phyloP scores from a whole-genome alignment of 1,140 invertebrate species.

The Dufourea novaeangliae region DNA sequence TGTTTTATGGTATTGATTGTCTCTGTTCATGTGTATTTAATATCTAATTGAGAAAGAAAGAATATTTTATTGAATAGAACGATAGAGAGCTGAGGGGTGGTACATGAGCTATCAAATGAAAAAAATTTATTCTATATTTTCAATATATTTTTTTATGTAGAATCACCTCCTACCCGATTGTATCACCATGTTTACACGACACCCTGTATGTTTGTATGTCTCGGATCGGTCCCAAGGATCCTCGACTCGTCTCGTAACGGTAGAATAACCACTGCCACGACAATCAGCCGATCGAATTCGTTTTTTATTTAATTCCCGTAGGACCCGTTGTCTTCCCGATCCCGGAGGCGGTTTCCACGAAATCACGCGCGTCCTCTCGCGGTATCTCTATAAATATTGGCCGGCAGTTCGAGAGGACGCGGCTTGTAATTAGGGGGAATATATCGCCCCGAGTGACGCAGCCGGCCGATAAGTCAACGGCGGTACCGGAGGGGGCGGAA shows the following conservation, averaged over 20 bases:
- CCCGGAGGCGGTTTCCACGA: conserved; percentile 19
- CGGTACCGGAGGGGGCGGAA: conserved; percentile 23
- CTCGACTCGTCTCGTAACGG: not conserved
- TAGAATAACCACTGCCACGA: not conserved
- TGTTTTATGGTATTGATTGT: too few species aligned
- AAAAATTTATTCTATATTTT: too few species aligned
- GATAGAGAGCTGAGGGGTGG: too few species aligned
- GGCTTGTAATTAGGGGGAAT: conserved; percentile 47
- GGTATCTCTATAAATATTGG: conserved; percentile 37
- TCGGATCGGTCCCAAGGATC: too few species aligned
- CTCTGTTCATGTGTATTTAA: too few species aligned
- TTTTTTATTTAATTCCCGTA: conserved; percentile 26
- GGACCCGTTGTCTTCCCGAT: not conserved
- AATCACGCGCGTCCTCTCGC: conserved; percentile 7
- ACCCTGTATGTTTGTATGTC: too few species aligned
- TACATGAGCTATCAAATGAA: too few species aligned
- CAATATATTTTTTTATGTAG: too few species aligned
- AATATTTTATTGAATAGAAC: too few species aligned
- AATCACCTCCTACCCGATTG: too few species aligned
- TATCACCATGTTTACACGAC: too few species aligned
- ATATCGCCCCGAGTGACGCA: conserved; percentile 49
- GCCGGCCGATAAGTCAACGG: conserved; percentile 43
- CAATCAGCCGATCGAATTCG: conserved; percentile 2
- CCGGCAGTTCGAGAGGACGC: conserved; percentile 18
- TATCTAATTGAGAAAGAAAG: too few species aligned